Conservation (phyloP, 2,888 invertebrate species). For the Eristalinus aeneus region DNA sequence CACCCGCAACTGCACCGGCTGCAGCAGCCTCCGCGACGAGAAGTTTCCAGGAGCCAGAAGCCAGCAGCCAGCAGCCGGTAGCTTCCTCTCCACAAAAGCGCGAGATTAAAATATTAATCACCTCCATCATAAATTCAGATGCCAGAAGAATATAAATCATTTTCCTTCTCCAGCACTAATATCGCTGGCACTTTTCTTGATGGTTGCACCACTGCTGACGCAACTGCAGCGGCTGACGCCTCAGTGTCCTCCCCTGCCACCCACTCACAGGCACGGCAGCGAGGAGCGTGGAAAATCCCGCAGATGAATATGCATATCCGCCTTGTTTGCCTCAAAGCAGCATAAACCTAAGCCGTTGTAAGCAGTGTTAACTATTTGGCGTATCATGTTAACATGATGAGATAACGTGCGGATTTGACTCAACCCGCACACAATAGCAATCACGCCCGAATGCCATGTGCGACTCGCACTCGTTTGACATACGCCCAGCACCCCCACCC, state of each 20-base stretch:
- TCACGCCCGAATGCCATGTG: background rate
- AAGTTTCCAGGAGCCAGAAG: background rate
- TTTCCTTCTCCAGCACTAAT: constrained; percentile 47
- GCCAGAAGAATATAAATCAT: constrained; percentile 67
- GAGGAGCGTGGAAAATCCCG: constrained; percentile 30
- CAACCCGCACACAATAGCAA: background rate
- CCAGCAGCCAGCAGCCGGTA: too few species aligned
- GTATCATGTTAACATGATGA: constrained; percentile 70
- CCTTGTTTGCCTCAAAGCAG: background rate
- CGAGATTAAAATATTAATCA: constrained; percentile 70
- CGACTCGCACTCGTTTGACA: constrained; percentile 26
- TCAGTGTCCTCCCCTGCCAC: background rate
- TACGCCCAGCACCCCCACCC: background rate
- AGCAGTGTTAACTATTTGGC: constrained; percentile 67
- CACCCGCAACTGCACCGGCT: background rate
- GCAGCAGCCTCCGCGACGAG: background rate
- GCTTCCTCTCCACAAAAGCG: constrained; percentile 38
- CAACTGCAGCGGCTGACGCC: background rate
- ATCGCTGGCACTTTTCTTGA: constrained; percentile 45
- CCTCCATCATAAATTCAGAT: constrained; percentile 66
- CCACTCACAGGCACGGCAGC: background rate
- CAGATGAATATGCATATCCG: constrained; percentile 34
- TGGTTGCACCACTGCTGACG: background rate
- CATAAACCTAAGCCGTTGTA: constrained; percentile 54
- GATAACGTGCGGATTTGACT: constrained; percentile 57